Base-by-base conservation (phyloP, 1,140 invertebrate species). In the Calephelis virginiensis region DNA sequence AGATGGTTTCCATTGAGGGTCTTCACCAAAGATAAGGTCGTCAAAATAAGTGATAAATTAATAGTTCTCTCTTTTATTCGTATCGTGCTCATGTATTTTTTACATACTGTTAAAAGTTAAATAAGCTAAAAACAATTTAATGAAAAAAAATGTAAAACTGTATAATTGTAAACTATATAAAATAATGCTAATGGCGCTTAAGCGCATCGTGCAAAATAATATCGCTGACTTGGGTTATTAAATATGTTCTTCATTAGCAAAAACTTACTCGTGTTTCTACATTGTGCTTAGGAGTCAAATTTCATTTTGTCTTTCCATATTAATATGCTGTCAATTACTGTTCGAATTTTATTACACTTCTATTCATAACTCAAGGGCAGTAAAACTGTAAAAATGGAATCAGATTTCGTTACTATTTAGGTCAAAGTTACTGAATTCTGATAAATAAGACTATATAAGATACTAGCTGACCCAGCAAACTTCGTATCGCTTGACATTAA, bases 181-280 rank as follows among this genome's bases (percentile, higher is more conserved):
- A 12, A 8, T 3, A n/a, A 28, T 28, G 12, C 14, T 12, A 56
- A 37, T 37, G 53, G 53, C 53, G 28, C 53, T 59, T 8, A 37
- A 59, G 50, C 53, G 12, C 12, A 12, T 37, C 17, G 1, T 38
- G 17, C 53, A 37, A 12, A 59, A 37, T 38, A 59, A 12, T 17
- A 59, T 17, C 6, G 53, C 53, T 12, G 53, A 59, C 10, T 12
- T 8, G 4, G 12, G 17, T 37, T 37, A 59, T 59, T 59, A 38
- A n/a, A 37, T 59, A 59, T 59, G 53, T 59, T 37, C 37, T 37
- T 37, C 28, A 17, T 59, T 10, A 59, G 53, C 53, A 37, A 59
- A 59, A 59, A 59, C 6, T 38, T 59, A 59, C 53, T 59, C 53
- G 53, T 59, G 53, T 59, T 28, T 59, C 53, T 59, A 14, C 12